Evolutionary conservation across 2,113 vertebrate species (phyloP).

Genomic region (Haplochromis burtoni): DNA sequence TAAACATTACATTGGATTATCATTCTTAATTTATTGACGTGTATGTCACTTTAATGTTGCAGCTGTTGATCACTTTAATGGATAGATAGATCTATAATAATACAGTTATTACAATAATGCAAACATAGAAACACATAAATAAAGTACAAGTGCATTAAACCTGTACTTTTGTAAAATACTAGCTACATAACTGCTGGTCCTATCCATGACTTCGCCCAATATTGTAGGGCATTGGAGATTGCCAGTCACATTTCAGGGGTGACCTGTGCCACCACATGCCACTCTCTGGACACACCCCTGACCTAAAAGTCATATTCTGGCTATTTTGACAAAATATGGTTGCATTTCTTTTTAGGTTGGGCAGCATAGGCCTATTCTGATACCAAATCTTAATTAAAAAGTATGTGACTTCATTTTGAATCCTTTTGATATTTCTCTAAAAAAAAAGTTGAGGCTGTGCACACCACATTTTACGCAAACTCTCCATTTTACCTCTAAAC

Average conservation of each 20-base stretch:
- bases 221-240: background rate
- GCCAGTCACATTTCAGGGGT: background rate
- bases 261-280: background rate
- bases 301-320: background rate
- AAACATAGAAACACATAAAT: background rate
- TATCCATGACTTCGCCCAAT: background rate
- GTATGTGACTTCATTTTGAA: background rate
- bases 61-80: background rate
- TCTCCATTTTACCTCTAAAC: background rate
- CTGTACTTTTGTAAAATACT: background rate
- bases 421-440: background rate
- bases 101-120: background rate
- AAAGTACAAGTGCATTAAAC: background rate
- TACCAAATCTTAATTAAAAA: background rate
- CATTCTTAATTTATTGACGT: background rate
- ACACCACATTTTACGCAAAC: background rate
- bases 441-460: background rate
- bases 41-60: background rate
- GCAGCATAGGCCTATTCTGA: background rate
- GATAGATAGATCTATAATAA: background rate
- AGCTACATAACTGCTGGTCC: background rate
- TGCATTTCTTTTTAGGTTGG: background rate
- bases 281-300: background rate
- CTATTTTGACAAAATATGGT: background rate
- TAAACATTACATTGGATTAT: background rate